Evolutionary conservation across 2,113 vertebrate species (phyloP), one percentile per base, ranked within the genome.

Genomic region (Chelonoidis abingdonii): DNA sequence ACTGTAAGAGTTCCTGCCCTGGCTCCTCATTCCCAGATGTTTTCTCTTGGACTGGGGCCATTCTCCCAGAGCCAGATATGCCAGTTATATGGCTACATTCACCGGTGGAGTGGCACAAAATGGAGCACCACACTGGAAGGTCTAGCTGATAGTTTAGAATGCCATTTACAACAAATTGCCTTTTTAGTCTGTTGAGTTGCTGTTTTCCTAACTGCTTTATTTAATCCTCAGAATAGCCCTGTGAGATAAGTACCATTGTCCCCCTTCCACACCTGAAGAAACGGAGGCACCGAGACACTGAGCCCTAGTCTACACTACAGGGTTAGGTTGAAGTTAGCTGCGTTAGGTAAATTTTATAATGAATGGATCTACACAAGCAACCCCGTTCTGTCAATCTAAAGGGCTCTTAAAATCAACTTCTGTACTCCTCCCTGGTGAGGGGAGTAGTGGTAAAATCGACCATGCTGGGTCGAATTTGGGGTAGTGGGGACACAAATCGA

Each of bases 171-270:
- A n/a, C 87, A 83, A 65, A 5, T 35, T 93, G 91, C 25, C 83
- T 89, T 69, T 93, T 86, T 75, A 76, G 14, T 35, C 83, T 88
- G 93, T 81, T 56, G 19, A 52, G 76, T 90, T 72, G 41, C 69
- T 57, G 11, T 80, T 93, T 93, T 24, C 35, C 35, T 88, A 50
- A 62, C 8, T 4, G 21, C 86, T 19, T 88, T 85, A 17, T 49
- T 2, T 93, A 88, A 94, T 95, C 62, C 84, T 92, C 84, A 72
- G 86, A 57, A 29, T 25, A 31, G 21, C 89, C 78, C 57, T 94
- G 56, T 78, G 11, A 0, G 1, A 82, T 93, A 89, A 84, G 16
- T 87, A 17, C 27, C 11, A 13, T 31, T 2, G 27, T 62, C 27
- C 57, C 27, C 57, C 29, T 62, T 62, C 57, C 31, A 31, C 57